Evolutionary conservation across 2,888 invertebrate species (phyloP).

Genomic region (Antheraea assamensis): DNA sequence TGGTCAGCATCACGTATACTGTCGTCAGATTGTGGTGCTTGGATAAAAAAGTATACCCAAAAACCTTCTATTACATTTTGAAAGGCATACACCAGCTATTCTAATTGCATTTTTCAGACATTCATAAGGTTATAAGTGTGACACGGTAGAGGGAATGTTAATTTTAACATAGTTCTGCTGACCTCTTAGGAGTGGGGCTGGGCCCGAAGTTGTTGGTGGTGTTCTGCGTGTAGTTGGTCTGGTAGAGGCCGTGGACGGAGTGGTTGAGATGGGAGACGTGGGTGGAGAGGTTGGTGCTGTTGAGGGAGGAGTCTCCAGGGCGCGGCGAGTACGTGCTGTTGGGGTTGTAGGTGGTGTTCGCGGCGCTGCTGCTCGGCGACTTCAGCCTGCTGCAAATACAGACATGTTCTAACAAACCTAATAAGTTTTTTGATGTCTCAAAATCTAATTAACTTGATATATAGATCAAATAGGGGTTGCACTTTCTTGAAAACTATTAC

Average conservation of each 20-base stretch:
- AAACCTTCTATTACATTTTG: too few relatives aligned
- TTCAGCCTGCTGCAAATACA: not conserved
- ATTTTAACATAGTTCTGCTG: not conserved
- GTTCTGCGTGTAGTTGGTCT: slow-evolving; percentile 32
- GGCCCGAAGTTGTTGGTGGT: slow-evolving; percentile 27
- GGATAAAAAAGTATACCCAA: too few relatives aligned
- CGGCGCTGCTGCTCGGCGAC: slow-evolving; percentile 68
- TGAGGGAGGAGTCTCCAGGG: slow-evolving; percentile 41
- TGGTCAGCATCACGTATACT: too few relatives aligned
- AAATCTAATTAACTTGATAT: too few relatives aligned
- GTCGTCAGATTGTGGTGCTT: too few relatives aligned
- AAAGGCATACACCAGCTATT: too few relatives aligned
- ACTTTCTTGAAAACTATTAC: too few relatives aligned
- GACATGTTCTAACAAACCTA: not conserved
- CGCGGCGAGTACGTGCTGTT: slow-evolving; percentile 67
- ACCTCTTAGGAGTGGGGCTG: slow-evolving; percentile 21
- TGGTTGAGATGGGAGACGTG: slow-evolving; percentile 61
- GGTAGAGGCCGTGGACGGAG: slow-evolving; percentile 51
- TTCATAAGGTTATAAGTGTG: too few relatives aligned
- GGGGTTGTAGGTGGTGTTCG: slow-evolving; percentile 73
- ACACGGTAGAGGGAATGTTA: too few relatives aligned
- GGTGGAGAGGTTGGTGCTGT: slow-evolving; percentile 50
- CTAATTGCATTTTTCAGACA: too few relatives aligned
- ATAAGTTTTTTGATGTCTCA: not conserved
- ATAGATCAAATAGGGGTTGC: too few relatives aligned